Evolutionary conservation across 2,888 invertebrate genomes (phyloP).

Genomic region (Xanthorhoe spadicearia): DNA sequence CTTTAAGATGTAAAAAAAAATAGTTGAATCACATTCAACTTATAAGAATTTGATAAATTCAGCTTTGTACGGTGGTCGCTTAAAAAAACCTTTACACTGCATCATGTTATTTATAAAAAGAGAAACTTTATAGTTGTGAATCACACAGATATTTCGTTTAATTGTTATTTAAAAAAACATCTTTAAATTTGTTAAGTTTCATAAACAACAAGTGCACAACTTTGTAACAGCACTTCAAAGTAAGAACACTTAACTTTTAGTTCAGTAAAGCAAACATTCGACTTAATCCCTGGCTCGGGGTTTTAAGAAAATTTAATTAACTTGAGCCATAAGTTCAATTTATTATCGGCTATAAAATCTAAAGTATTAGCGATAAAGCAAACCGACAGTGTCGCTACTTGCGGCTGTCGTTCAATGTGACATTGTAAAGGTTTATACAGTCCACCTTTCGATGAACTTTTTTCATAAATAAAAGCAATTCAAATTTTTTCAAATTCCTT

Average conservation of each 20-base stretch:
- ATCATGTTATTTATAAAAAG: too few relatives aligned
- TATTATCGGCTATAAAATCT: slow-evolving; percentile 62
- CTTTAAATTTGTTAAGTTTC: too few relatives aligned
- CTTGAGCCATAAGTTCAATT: slow-evolving; percentile 54
- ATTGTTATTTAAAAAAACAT: too few relatives aligned
- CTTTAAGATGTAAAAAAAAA: too few relatives aligned
- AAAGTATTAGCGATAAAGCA: slow-evolving; percentile 56
- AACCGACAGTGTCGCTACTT: slow-evolving; percentile 38
- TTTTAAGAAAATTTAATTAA: slow-evolving; percentile 63
- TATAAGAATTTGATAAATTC: too few relatives aligned
- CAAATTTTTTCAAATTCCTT: too few relatives aligned
- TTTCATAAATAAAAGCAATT: too few relatives aligned
- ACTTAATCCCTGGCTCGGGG: slow-evolving; percentile 40
- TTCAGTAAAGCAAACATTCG: slow-evolving; percentile 40
- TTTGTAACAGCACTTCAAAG: slow-evolving; percentile 27
- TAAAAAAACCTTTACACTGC: too few relatives aligned
- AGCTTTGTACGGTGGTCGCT: too few relatives aligned
- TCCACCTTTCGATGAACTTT: neutral
- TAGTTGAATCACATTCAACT: too few relatives aligned
- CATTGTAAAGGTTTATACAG: slow-evolving; percentile 19
- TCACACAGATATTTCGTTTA: too few relatives aligned
- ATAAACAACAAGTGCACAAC: slow-evolving; percentile 1
- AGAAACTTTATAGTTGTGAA: too few relatives aligned
- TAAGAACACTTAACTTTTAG: slow-evolving; percentile 42
- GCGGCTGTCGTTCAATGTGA: slow-evolving; percentile 29